Evolutionary conservation across 2,797 vertebrate species (phyloP), one percentile per base, ranked within the genome.

Genomic region (Ara ararauna): DNA sequence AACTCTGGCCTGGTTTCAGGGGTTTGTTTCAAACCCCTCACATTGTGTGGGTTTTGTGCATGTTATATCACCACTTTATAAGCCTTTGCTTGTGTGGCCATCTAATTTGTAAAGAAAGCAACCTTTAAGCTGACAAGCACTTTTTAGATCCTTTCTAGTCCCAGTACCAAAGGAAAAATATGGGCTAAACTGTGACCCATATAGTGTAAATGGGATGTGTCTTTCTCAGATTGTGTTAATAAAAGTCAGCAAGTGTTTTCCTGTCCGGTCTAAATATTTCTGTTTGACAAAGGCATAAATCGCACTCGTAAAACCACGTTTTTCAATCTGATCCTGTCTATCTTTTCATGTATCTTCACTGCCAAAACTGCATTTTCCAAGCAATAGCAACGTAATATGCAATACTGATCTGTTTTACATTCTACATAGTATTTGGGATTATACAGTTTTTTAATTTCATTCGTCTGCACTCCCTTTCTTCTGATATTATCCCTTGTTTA

Each of bases 1-100:
- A 94, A 45, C 82, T 92, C 78, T 36, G 81, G 48, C 85, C 81
- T 75, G 50, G 23, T 95, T 94, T 87, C 65, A 8, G 50, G 75
- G 75, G 45, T 95, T 91, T 89, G 58, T 65, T 78, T 90, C 92
- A 71, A 77, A 26, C 56, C 67, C 36, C 60, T 74, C 85, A 13
- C 36, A 6, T 27, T 2, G 0, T 42, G 47, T 21, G 24, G 15
- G 15, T 75, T 47, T 38, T 71, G 9, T 45, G 16, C 40, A 27
- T 23, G 18, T 26, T 54, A 1, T 18, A 9, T 51, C 65, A 29
- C 61, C 13, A 24, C 38, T 68, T 1, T 11, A 32, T 26, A 65
- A 89, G 68, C 45, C 68, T 80, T 79, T 83, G 50, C 26, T 51
- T 75, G 2, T 65, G 47, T 36, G 70, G 27, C 79, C 22, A 21